Evolutionary conservation across 2,113 vertebrate species (phyloP).

Genomic region (Myrmophylax atrothorax): DNA sequence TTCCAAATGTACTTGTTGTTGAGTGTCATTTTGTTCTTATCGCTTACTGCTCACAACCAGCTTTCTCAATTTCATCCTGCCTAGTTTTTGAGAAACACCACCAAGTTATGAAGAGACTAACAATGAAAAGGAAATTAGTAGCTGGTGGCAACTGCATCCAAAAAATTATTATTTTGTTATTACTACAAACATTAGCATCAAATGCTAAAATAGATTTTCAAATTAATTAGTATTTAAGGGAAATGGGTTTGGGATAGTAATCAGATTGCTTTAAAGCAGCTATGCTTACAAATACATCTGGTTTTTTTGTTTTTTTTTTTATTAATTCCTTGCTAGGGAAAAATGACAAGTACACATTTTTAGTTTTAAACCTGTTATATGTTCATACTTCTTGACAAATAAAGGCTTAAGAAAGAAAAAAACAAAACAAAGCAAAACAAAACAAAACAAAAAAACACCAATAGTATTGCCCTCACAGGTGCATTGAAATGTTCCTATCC

Average conservation of each 20-base stretch:
- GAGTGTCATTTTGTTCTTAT: not conserved
- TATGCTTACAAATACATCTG: not conserved
- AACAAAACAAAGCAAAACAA: not conserved
- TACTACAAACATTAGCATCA: not conserved
- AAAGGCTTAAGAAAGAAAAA: not conserved
- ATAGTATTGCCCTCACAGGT: not conserved
- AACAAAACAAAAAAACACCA: not conserved
- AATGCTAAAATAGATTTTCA: not conserved
- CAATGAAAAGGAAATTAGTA: not conserved
- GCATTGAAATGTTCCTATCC: not conserved
- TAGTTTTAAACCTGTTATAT: not conserved
- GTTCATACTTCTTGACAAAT: not conserved
- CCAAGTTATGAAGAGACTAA: not conserved
- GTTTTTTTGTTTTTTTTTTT: not conserved
- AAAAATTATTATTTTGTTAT: not conserved
- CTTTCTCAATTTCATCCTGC: not conserved
- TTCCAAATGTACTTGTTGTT: not conserved
- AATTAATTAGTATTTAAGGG: conserved; percentile 23
- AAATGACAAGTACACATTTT: not conserved
- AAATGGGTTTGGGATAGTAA: not conserved
- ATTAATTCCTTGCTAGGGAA: not conserved
- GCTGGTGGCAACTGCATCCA: not conserved
- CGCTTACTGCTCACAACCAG: not conserved
- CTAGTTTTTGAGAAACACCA: not conserved
- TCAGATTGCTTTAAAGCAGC: not conserved